phyloP scores from a whole-genome alignment of 2,113 vertebrate genomes.

The Nyctibius bracteatus region DNA sequence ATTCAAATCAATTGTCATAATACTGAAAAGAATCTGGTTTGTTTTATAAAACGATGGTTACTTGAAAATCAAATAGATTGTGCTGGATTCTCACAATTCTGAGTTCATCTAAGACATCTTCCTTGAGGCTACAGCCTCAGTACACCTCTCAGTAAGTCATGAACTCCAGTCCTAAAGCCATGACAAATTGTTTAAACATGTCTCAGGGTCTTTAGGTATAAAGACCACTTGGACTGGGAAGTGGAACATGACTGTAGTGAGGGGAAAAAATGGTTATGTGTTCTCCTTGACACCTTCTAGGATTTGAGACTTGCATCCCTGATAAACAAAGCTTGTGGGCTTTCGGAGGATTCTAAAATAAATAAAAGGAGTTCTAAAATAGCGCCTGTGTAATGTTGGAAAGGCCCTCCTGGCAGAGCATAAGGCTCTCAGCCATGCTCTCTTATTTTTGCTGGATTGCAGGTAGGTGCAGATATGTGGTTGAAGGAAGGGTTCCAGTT shows the following conservation, averaged over 20 bases:
- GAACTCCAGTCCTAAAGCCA: not conserved
- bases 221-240: not conserved
- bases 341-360: not conserved
- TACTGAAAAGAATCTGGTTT: not conserved
- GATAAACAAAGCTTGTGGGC: not conserved
- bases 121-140: fast-evolving
- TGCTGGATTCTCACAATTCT: not conserved
- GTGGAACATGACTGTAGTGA: not conserved
- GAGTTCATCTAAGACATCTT: not conserved
- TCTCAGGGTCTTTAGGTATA: not conserved
- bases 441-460: not conserved
- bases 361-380: not conserved
- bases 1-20: not conserved
- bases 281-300: not conserved
- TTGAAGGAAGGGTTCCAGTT: not conserved
- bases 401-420: not conserved
- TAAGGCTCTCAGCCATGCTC: not conserved
- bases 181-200: not conserved
- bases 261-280: not conserved
- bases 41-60: not conserved
- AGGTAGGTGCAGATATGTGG: not conserved
- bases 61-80: not conserved
- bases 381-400: not conserved
- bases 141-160: not conserved
- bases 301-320: not conserved